Percentiles rank a stretch among this genome's conserved stretches.
Conservation (phyloP, 2,113 vertebrate genomes). For the Petrocephalus zakoni region DNA sequence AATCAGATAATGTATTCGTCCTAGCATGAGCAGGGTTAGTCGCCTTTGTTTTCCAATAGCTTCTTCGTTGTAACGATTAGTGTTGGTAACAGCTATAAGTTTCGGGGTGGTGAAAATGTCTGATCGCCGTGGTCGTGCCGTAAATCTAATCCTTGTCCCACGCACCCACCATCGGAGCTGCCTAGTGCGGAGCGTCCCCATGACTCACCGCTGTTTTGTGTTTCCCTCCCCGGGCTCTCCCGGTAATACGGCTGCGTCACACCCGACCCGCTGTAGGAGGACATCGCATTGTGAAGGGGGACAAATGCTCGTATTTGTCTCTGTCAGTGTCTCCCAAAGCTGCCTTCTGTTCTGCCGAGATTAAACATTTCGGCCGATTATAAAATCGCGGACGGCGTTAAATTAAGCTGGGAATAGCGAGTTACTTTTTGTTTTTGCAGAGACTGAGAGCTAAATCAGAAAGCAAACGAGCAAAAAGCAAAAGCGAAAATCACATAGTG, state of each 20-base stretch:
- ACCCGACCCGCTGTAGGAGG: neutral
- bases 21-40: neutral
- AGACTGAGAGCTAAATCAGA: neutral
- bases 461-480: neutral
- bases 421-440: neutral
- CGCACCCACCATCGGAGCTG: slow-evolving; percentile 42
- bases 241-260: slow-evolving; percentile 1
- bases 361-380: neutral
- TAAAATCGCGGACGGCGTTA: neutral
- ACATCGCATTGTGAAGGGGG: neutral
- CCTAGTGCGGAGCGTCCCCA: slow-evolving; percentile 30
- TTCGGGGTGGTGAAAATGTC: slow-evolving; percentile 1
- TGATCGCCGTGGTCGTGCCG: slow-evolving; percentile 12
- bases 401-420: neutral
- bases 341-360: neutral
- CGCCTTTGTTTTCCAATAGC: neutral
- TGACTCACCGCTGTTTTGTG: slow-evolving; percentile 43
- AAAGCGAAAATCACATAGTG: neutral
- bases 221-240: neutral
- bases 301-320: slow-evolving; percentile 14
- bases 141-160: slow-evolving; percentile 33
- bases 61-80: neutral
- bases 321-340: neutral
- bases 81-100: neutral
- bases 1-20: neutral